Conservation (phyloP, 1,140 invertebrate species). For the Mercenaria mercenaria region DNA sequence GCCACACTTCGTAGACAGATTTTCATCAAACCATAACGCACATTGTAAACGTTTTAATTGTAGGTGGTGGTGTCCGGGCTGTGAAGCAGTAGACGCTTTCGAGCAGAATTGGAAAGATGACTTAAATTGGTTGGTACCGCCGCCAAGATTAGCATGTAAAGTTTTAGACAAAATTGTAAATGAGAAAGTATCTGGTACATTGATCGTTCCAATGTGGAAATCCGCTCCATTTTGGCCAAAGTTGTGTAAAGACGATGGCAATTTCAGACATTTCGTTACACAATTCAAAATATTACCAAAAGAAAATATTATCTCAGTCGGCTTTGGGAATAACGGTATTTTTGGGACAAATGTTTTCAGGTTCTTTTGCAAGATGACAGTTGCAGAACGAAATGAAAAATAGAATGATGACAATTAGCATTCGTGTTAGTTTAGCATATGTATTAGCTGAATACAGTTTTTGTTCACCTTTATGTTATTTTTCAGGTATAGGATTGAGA, state of each 20-base stretch:
- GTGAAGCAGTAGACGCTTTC: constrained; percentile 8
- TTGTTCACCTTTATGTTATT: too few relatives aligned
- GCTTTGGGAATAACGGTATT: constrained; percentile 1
- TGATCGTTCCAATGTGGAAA: constrained; percentile 16
- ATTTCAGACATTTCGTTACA: not conserved
- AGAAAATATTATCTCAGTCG: not conserved
- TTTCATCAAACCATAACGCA: not conserved
- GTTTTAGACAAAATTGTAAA: not conserved
- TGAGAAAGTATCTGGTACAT: not conserved
- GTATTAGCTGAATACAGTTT: too few relatives aligned
- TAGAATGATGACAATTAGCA: too few relatives aligned
- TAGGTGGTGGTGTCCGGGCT: constrained; percentile 1
- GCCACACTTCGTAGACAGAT: not conserved
- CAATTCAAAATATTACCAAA: not conserved
- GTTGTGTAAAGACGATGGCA: not conserved
- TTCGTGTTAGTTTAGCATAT: too few relatives aligned
- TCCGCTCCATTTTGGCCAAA: constrained; percentile 3
- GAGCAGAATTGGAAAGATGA: not conserved
- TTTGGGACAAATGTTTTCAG: constrained; percentile 19
- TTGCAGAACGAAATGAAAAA: not conserved
- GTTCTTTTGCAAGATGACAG: too few relatives aligned
- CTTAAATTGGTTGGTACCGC: constrained; percentile 38
- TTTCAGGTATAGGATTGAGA: constrained; percentile 25
- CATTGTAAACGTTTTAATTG: constrained; percentile 28
- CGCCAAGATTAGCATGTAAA: not conserved